Evolutionary conservation across 2,888 invertebrate species (phyloP), one percentile per base, ranked within the genome.

Genomic region (Netelia inedita): DNA sequence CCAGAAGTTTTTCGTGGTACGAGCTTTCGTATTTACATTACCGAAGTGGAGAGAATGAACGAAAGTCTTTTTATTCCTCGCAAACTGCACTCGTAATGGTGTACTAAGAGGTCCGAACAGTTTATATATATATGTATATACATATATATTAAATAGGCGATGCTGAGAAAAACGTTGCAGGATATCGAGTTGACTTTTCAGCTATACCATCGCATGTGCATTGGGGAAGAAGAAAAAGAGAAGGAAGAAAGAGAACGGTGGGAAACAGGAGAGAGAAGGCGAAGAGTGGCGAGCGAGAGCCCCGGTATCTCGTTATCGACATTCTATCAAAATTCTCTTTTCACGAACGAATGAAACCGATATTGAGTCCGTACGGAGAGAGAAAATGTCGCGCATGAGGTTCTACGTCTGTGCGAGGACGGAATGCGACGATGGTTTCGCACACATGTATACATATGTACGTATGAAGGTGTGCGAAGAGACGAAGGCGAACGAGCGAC

Each of bases 321-420:
- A 80, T 85, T 85, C 79, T 75, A 82, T 85, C 74, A 81, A 83
- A 81, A 63, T 83, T 80, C 68, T 79, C 85, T 83, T 71, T 85
- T 78, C 72, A 73, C 74, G 73, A 85, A 53, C 65, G 79, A 85
- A 79, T 66, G 72, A 65, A 74, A 82, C 73, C 80, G 80, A 80
- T 80, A 84, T 84, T 68, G 76, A 76, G 55, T 76, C 43, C 53
- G 43, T 21, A 10, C 43, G 66, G 19, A 10, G 53, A 21, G 41
- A 53, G 41, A 78, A 69, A 81, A 69, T 6, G 57, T 72, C 63
- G 63, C 61, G 46, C 35, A 35, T 6, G 35, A 35, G 35, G 35
- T 35, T 35, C 35, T 35, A 5, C 35, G 35, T 46, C 68, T 78
- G 14, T 61, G 61, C 16, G 53, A 23, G 1, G 53, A 55, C 59